Evolutionary conservation across 2,888 invertebrate genomes (phyloP).

Genomic region (Rambutsinella grinnellia): DNA sequence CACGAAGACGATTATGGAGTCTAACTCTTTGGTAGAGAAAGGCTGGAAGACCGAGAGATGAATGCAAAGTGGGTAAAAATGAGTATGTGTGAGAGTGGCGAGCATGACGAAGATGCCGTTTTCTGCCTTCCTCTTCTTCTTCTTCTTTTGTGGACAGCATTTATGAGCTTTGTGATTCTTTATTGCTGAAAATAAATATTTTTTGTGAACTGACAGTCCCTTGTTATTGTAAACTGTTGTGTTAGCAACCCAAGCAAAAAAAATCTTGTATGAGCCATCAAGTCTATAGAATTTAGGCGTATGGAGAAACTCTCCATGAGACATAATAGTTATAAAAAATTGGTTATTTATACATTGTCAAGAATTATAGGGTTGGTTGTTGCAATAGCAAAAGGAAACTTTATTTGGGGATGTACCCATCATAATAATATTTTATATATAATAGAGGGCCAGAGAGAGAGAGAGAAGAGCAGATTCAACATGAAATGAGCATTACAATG

Average conservation of each 20-base stretch:
- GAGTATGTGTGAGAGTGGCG: conserved; percentile 19
- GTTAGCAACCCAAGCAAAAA: neutral
- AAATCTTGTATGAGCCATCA: neutral
- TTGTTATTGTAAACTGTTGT: conserved; percentile 16
- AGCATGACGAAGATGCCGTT: conserved; percentile 25
- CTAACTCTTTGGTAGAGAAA: neutral
- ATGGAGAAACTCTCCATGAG: neutral
- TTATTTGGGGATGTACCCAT: neutral
- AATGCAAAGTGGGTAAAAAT: conserved; percentile 45
- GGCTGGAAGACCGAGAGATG: conserved; percentile 27
- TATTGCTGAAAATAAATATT: conserved; percentile 48
- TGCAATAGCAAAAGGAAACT: neutral
- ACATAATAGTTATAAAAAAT: neutral
- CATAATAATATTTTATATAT: conserved; percentile 44
- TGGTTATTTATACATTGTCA: conserved; percentile 28
- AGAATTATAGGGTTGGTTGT: neutral
- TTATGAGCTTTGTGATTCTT: conserved; percentile 44
- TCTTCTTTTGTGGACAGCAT: conserved; percentile 48
- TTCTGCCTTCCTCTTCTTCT: neutral
- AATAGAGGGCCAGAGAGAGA: neutral
- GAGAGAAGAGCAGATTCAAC: neutral
- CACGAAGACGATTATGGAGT: neutral
- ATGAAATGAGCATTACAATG: conserved; percentile 24
- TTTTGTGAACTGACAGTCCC: conserved; percentile 1
- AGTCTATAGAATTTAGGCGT: neutral